Evolutionary conservation across 2,888 invertebrate genomes (phyloP).

Genomic region (Rotaria macrura): DNA sequence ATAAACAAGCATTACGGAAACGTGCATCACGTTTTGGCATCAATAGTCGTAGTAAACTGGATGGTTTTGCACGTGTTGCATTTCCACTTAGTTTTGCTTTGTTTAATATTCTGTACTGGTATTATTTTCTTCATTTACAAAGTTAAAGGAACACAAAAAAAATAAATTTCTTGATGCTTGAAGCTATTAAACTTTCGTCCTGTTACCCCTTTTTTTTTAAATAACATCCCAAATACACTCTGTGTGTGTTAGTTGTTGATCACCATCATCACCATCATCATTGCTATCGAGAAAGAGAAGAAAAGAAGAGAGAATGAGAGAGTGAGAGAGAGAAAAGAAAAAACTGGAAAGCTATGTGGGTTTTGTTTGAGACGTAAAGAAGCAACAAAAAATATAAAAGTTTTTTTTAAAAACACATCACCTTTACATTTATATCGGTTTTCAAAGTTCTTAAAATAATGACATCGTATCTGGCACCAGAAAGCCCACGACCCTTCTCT

Average conservation of each 20-base stretch:
- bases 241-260: not conserved
- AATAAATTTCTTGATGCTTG: not conserved
- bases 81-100: constrained; percentile 73
- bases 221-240: not conserved
- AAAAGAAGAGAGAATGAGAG: not conserved
- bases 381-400: not conserved
- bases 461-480: not conserved
- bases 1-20: constrained; percentile 24
- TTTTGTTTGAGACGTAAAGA: not conserved
- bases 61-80: constrained; percentile 65
- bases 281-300: not conserved
- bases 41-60: constrained; percentile 73
- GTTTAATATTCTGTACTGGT: constrained; percentile 78
- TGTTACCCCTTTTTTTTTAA: not conserved
- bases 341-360: not conserved
- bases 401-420: not conserved
- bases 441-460: not conserved
- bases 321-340: not conserved
- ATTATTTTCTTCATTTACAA: constrained; percentile 27
- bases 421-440: no score
- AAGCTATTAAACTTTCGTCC: not conserved
- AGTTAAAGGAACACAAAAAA: not conserved
- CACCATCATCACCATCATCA: not conserved
- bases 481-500: not conserved
- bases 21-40: constrained; percentile 30